Conservation (phyloP, 2,113 vertebrate species). For the Heteronetta atricapilla region DNA sequence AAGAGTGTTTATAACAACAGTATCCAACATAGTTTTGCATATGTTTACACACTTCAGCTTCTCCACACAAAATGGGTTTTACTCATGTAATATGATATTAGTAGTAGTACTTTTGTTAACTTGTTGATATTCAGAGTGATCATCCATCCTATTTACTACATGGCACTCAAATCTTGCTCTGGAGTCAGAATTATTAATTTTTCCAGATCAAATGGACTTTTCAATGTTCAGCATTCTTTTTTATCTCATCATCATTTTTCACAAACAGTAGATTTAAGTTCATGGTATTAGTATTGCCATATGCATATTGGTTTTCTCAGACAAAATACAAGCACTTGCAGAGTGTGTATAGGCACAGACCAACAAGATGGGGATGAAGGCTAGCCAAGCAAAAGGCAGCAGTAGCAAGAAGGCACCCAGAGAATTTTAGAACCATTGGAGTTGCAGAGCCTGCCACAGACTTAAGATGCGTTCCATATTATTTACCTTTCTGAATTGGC, state of each 20-base stretch:
- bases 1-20: background rate
- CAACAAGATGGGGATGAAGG: background rate
- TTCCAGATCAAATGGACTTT: background rate
- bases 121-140: background rate
- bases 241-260: background rate
- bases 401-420: background rate
- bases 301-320: background rate
- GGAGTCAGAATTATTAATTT: background rate
- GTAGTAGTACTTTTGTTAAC: background rate
- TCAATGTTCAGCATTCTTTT: background rate
- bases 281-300: background rate
- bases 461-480: background rate
- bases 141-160: background rate
- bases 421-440: background rate
- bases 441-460: background rate
- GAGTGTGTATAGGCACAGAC: background rate
- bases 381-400: background rate
- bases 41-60: background rate
- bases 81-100: background rate
- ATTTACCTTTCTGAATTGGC: conserved; percentile 18
- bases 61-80: background rate
- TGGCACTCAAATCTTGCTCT: background rate
- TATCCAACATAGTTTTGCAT: no score
- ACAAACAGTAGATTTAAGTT: background rate
- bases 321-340: background rate